phyloP scores from a whole-genome alignment of 2,888 invertebrate genomes.

The Agrotis segetum region DNA sequence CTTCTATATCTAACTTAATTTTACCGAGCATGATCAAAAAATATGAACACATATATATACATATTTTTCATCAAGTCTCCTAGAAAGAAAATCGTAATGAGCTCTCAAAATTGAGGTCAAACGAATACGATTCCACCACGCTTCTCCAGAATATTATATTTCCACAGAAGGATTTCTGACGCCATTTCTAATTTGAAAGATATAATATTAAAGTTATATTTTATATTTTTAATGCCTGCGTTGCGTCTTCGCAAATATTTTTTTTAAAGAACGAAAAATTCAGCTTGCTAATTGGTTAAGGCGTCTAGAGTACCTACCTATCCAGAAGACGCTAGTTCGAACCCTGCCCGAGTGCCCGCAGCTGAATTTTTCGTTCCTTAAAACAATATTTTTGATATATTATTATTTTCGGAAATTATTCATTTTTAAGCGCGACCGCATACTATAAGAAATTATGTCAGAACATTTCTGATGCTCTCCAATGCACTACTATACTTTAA shows the following conservation, averaged over 20 bases:
- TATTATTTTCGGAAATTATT: conserved; percentile 22
- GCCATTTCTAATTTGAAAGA: conserved; percentile 36
- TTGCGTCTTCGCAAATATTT: too few relatives aligned
- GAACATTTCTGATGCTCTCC: too few relatives aligned
- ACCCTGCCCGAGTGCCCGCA: too few relatives aligned
- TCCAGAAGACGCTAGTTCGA: too few relatives aligned
- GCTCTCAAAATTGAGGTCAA: conserved; percentile 42
- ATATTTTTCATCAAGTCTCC: neutral
- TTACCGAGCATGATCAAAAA: neutral
- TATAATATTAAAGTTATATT: conserved; percentile 6
- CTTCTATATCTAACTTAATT: neutral
- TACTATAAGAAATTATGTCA: too few relatives aligned
- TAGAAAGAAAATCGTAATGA: conserved; percentile 13
- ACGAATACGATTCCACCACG: conserved; percentile 35
- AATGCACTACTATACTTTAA: too few relatives aligned
- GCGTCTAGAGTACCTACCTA: too few relatives aligned
- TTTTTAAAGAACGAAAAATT: too few relatives aligned
- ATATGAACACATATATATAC: neutral
- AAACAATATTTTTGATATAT: neutral
- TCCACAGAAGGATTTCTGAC: conserved; percentile 23
- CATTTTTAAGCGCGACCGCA: neutral
- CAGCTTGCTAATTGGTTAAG: too few relatives aligned
- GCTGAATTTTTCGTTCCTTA: too few relatives aligned
- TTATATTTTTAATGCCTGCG: too few relatives aligned
- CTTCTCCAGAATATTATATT: conserved; percentile 46